Percentiles rank a stretch among this genome's conserved stretches.
Evolutionary conservation across 2,797 vertebrate genomes (phyloP).

Genomic region (Lemur catta): DNA sequence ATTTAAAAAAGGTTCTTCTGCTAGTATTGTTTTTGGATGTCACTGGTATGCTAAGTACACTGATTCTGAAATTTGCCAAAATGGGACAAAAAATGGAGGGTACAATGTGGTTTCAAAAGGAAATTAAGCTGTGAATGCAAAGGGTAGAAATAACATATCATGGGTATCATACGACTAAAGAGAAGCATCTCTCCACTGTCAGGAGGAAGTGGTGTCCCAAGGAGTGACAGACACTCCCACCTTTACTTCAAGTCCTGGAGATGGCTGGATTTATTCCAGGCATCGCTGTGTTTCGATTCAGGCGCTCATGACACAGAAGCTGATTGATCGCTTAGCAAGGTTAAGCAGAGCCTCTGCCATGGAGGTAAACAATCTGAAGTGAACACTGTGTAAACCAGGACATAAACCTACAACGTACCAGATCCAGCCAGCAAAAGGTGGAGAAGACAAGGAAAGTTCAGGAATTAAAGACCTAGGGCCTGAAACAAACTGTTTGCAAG

Average conservation of each 20-base stretch:
- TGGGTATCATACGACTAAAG: accelerated
- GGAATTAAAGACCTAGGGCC: not conserved
- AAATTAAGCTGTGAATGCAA: not conserved
- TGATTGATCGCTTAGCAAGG: not conserved
- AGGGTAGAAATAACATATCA: not conserved
- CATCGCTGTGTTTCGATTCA: not conserved
- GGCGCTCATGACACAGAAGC: not conserved
- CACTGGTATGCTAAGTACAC: not conserved
- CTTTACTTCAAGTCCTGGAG: not conserved
- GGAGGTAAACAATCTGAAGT: not conserved
- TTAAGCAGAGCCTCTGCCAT: not conserved
- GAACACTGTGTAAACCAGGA: not conserved
- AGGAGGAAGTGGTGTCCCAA: not conserved
- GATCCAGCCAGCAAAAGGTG: not conserved
- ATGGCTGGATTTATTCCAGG: not conserved
- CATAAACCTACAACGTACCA: not conserved
- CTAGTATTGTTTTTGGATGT: not conserved
- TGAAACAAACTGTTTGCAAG: not conserved
- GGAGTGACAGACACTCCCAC: not conserved
- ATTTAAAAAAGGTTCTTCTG: not conserved
- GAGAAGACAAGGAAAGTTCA: not conserved
- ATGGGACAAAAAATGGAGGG: not conserved
- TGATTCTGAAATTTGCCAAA: not conserved
- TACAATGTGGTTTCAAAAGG: not conserved
- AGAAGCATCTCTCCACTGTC: accelerated